A percentile compares a stretch with the other conserved stretches of the same genome.
Evolutionary conservation across 2,113 vertebrate genomes (phyloP).

Genomic region (Brienomyrus longianalis): DNA sequence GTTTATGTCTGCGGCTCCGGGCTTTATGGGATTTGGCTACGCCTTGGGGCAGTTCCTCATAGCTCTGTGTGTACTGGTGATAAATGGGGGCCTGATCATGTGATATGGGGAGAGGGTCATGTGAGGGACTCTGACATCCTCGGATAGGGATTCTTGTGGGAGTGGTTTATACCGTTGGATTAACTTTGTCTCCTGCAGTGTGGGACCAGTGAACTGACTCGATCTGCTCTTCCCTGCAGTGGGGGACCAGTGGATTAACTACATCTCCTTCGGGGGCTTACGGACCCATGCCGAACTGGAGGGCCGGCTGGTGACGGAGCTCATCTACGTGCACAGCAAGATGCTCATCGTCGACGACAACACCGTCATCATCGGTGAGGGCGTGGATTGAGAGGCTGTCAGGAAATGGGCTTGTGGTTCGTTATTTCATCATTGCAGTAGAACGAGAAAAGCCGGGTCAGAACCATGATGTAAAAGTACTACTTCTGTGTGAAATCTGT

Average conservation of each 20-base stretch:
- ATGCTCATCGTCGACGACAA: conserved; percentile 91
- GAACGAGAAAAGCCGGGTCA: not conserved
- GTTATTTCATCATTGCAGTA: not conserved
- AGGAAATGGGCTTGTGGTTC: not conserved
- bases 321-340: conserved; percentile 98
- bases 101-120: not conserved
- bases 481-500: not conserved
- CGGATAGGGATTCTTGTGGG: not conserved
- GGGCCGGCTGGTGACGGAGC: conserved; percentile 82
- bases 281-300: conserved; percentile 86
- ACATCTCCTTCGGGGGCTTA: conserved; percentile 90
- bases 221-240: conserved; percentile 34
- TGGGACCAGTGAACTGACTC: not conserved
- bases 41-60: not conserved
- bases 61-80: not conserved
- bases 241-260: conserved; percentile 96
- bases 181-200: not conserved
- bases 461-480: not conserved
- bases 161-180: not conserved
- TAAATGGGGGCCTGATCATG: not conserved
- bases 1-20: not conserved
- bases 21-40: not conserved
- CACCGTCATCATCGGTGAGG: conserved; percentile 91
- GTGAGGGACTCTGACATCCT: not conserved
- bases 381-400: not conserved